Conservation (phyloP, 1,140 invertebrate genomes). For the Zaprionus ghesquierei region DNA sequence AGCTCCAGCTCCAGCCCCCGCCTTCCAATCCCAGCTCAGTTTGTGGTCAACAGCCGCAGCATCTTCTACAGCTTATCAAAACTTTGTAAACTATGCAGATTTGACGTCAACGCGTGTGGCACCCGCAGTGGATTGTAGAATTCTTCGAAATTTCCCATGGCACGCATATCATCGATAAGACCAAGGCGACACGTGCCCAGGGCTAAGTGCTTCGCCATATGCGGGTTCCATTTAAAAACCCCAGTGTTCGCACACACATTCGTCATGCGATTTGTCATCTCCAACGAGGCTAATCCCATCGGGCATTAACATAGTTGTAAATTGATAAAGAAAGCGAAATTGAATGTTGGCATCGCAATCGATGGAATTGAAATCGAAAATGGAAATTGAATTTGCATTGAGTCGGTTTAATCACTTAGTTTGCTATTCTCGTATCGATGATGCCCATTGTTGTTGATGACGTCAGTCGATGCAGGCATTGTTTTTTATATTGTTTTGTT, state of each 20-base stretch:
- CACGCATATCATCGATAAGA: not conserved
- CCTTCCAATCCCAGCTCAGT: not conserved
- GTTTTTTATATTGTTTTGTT: constrained; percentile 24
- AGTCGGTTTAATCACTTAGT: constrained; percentile 30
- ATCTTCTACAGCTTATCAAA: constrained; percentile 8
- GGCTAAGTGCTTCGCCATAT: not conserved
- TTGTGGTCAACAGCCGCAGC: not conserved
- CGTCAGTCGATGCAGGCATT: too few relatives aligned
- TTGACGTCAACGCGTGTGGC: not conserved
- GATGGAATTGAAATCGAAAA: not conserved
- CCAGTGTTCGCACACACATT: too few relatives aligned
- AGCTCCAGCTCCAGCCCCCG: too few relatives aligned
- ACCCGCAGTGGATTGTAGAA: not conserved
- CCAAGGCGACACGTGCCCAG: not conserved
- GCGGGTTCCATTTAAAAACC: constrained; percentile 11
- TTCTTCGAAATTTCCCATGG: not conserved
- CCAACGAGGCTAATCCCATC: not conserved
- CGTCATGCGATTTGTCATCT: constrained; percentile 18
- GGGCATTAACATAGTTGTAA: not conserved
- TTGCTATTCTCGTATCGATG: constrained; percentile 14
- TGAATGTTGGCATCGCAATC: too few relatives aligned
- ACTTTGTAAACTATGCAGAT: constrained; percentile 10
- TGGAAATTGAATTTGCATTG: constrained; percentile 21
- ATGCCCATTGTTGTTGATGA: constrained; percentile 28
- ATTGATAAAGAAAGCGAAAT: not conserved